These are phyloP conservation scores for Drosophila sproati DNA, from an alignment of 1,140 invertebrate genomes.

Conservation along the genomic window DNA sequence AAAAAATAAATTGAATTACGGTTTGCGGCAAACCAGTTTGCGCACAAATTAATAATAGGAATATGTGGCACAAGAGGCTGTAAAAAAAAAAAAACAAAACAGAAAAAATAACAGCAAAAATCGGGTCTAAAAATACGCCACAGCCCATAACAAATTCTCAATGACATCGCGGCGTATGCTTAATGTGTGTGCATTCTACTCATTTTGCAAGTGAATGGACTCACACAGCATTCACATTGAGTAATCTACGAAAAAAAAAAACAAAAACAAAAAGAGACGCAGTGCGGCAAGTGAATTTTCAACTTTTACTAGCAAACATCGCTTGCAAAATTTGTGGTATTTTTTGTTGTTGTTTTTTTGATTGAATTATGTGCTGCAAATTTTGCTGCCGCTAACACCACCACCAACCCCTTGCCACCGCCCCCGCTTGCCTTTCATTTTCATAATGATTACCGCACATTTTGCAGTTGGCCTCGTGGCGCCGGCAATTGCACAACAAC, in stretches of 20 bases:
- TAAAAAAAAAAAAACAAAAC: background rate
- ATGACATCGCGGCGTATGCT: conserved; percentile 79
- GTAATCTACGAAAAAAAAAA: conserved; percentile 41
- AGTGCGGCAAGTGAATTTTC: conserved; percentile 54
- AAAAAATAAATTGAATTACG: conserved; percentile 59
- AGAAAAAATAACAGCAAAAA: background rate
- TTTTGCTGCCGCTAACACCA: conserved; percentile 40
- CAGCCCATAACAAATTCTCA: conserved; percentile 45
- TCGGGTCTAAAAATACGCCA: conserved; percentile 66
- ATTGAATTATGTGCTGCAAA: conserved; percentile 71
- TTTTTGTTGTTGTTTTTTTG: conserved; percentile 47
- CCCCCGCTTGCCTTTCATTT: conserved; percentile 24
- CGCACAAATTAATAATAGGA: conserved; percentile 74
- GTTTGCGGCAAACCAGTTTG: conserved; percentile 69
- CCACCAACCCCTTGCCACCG: background rate
- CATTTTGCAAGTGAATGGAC: conserved; percentile 64
- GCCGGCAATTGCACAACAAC: conserved; percentile 76
- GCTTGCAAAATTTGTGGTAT: conserved; percentile 50
- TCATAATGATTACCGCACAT: conserved; percentile 70
- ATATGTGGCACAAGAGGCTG: conserved; percentile 57
- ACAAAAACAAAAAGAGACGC: conserved; percentile 39
- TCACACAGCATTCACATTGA: conserved; percentile 23
- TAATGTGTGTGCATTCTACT: conserved; percentile 62
- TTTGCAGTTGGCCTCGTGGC: conserved; percentile 78
- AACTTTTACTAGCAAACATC: conserved; percentile 61